Conservation (phyloP, 2,888 invertebrate species). For the Ethmia dodecea region DNA sequence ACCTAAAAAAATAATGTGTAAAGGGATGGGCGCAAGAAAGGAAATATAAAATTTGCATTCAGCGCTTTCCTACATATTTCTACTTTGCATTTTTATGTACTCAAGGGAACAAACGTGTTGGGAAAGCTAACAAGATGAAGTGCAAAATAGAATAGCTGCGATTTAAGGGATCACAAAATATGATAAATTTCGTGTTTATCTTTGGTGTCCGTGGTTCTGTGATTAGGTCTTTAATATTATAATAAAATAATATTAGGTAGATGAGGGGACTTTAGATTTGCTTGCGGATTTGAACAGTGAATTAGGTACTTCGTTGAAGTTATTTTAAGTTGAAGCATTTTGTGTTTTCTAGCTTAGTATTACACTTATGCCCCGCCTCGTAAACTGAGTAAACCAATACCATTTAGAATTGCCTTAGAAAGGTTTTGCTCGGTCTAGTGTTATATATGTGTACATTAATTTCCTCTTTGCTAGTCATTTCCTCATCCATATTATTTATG, state of each 20-base stretch:
- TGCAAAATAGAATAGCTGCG: constrained; percentile 29
- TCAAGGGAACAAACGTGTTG: constrained; percentile 43
- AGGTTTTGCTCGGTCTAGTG: constrained; percentile 21
- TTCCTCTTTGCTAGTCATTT: constrained; percentile 21
- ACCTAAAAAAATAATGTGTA: background rate
- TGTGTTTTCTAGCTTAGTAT: constrained; percentile 3
- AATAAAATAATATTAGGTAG: background rate
- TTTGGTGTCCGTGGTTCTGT: no score
- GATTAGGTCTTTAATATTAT: no score
- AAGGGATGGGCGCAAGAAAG: constrained; percentile 1
- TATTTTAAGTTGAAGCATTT: background rate
- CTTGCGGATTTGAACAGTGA: background rate
- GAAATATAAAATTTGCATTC: constrained; percentile 49
- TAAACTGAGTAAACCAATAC: constrained; percentile 10
- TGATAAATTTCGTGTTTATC: background rate
- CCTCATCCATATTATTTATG: constrained; percentile 12
- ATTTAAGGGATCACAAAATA: constrained; percentile 22
- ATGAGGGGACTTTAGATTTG: no score
- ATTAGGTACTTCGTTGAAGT: background rate
- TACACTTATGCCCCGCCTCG: constrained; percentile 1
- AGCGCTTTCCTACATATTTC: constrained; percentile 34
- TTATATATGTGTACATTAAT: constrained; percentile 19
- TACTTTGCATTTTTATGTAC: constrained; percentile 50
- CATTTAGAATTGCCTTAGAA: constrained; percentile 20
- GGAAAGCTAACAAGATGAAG: constrained; percentile 42